phyloP scores from a whole-genome alignment of 2,113 vertebrate genomes.

The Megalops atlanticus region DNA sequence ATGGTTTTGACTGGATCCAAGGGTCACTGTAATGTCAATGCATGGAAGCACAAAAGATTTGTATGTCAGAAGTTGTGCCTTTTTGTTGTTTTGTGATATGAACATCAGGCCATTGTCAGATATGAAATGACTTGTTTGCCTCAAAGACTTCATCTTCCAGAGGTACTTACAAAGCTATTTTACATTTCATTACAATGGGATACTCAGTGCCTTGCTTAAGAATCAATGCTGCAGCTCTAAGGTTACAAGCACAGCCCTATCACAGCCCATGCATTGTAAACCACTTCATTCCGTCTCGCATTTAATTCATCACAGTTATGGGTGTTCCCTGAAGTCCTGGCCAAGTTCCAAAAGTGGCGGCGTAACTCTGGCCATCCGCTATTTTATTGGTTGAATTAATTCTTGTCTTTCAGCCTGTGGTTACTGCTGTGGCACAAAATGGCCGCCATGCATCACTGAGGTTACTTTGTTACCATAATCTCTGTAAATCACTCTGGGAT shows the following conservation, averaged over 20 bases:
- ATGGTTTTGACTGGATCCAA: no score
- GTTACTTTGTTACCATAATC: background rate
- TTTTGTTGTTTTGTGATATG: background rate
- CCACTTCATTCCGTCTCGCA: no score
- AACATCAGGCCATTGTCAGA: background rate
- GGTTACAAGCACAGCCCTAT: background rate
- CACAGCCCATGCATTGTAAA: background rate
- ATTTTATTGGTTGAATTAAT: background rate
- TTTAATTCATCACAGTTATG: no score
- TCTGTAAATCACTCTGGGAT: background rate
- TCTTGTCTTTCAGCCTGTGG: background rate
- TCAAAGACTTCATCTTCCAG: background rate
- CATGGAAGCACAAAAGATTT: no score
- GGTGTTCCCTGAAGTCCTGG: no score
- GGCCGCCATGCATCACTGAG: background rate
- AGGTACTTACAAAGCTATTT: background rate
- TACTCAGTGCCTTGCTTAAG: background rate
- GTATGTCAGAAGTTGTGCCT: no score
- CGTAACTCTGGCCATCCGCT: background rate
- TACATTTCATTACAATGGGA: background rate
- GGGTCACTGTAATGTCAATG: no score
- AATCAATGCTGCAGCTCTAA: background rate
- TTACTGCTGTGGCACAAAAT: background rate
- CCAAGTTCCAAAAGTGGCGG: background rate
- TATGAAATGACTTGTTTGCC: background rate